Evolutionary conservation across 2,797 vertebrate genomes (phyloP), one percentile per base, ranked within the genome.

Genomic region (Todus mexicanus): DNA sequence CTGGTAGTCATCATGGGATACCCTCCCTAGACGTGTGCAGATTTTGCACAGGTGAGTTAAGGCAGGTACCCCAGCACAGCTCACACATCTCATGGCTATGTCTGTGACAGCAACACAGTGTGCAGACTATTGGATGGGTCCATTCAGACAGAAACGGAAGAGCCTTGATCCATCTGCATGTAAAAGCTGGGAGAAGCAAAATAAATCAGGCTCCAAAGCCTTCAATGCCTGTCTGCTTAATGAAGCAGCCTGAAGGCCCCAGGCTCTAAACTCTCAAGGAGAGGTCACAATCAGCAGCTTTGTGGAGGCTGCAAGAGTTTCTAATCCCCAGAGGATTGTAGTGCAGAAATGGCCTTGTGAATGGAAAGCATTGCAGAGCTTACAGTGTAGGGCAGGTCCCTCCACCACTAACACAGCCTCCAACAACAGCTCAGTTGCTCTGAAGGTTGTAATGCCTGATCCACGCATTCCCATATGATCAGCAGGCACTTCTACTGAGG

Each of bases 91-190:
- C 38, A 14, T 3, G 74, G 42, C 35, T 65, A 22, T 4, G 0
- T 6, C 4, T n/a, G 27, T 26, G 47, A 2, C 9, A 72, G 88
- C 27, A 80, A 8, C 3, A 5, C 50, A 22, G 40, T 0, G 0
- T 60, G 73, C 43, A 48, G 68, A 5, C 5, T 12, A 48, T 35
- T 45, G 35, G 43, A 31, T 18, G 59, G 51, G 16, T 59, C 40
- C 84, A 80, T 54, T 35, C n/a, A 38, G 54, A 68, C 56, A 4
- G 5, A 33, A 48, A 22, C 0, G 1, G 70, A 63, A 78, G 22
- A 84, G 40, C 48, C 40, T 87, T 38, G 38, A 15, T 86, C 63
- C 42, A 38, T 61, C 89, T 75, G 45, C 26, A 48, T 23, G 2
- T 31, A 84, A 48, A 57, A 84, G 51, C 48, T 71, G 69, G 35